Evolutionary conservation across 2,797 vertebrate genomes (phyloP).

Genomic region (Psittacula derbiana): DNA sequence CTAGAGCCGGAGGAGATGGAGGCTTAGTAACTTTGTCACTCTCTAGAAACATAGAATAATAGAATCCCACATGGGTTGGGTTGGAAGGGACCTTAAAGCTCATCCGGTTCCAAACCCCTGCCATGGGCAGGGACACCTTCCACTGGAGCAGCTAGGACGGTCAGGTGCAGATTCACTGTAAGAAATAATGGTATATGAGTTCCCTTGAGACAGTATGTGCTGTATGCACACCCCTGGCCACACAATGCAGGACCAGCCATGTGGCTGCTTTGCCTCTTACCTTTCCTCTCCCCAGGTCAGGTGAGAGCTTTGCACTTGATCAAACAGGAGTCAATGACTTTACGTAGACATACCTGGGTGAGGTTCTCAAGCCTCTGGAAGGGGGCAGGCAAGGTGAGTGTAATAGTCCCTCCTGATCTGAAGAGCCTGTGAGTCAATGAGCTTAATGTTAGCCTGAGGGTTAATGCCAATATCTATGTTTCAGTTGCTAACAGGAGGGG

Average conservation of each 20-base stretch:
- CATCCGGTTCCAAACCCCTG: neutral
- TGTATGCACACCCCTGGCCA: neutral
- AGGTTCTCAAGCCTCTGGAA: neutral
- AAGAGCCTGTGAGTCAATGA: conserved; percentile 24
- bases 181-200: neutral
- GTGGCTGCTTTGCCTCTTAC: neutral
- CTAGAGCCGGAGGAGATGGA: neutral
- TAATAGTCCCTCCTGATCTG: neutral
- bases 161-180: neutral
- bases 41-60: neutral
- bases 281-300: neutral
- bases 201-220: neutral
- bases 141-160: neutral
- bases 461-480: neutral
- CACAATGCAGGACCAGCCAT: accelerated
- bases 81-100: neutral
- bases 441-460: neutral
- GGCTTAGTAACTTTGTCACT: neutral
- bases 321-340: neutral
- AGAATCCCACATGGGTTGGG: neutral
- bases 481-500: neutral
- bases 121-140: neutral
- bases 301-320: neutral
- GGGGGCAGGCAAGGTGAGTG: conserved; percentile 21
- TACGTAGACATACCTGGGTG: neutral